Base-by-base conservation (phyloP, 2,113 vertebrate genomes). In the Amblyornis subalaris region DNA sequence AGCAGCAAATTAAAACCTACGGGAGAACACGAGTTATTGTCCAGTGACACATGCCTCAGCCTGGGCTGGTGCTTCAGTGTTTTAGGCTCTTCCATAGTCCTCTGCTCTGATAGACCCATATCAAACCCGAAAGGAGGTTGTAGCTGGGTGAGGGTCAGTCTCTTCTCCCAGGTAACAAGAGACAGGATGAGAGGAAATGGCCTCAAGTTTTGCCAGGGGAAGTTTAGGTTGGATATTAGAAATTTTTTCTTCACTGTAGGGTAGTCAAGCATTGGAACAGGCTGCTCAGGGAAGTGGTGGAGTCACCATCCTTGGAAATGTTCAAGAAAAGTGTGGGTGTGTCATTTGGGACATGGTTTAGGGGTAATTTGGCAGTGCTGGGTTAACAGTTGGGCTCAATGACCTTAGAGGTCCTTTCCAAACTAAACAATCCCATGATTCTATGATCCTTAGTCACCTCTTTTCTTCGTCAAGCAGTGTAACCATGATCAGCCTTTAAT, bases 21-120 rank as follows among this genome's bases (percentile, higher is more conserved):
- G 35, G 20, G 18, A 50, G 9, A 42, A 50, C 0, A 2, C 29
- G 28, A 76, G 66, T 1, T 20, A 28, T 21, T 65, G 3, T 14
- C 28, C 12, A 60, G 10, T 20, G 24, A 44, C 26, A 71, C 3
- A 24, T 3, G 6, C 2, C 33, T 85, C 11, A 16, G 51, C 4
- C 5, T 48, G 33, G 17, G 3, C 9, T 40, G 22, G 2, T 33
- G 5, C 7, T 25, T 5, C 4, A 8, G 2, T 29, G 4, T 19
- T 66, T 94, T 42, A 45, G 9, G 13, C 2, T 84, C 5, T 62
- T 14, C 22, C 35, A 12, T 12, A 38, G 15, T 24, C 20, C 6
- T 71, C 14, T 54, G 23, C 12, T 65, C 29, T 65, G n/a, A n/a
- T 7, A 64, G 16, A 35, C 2, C 6, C 12, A 9, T 36, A 62